Percentiles rank a stretch among this genome's conserved stretches.
Evolutionary conservation across 2,113 vertebrate genomes (phyloP).

Genomic region (Larimichthys crocea): DNA sequence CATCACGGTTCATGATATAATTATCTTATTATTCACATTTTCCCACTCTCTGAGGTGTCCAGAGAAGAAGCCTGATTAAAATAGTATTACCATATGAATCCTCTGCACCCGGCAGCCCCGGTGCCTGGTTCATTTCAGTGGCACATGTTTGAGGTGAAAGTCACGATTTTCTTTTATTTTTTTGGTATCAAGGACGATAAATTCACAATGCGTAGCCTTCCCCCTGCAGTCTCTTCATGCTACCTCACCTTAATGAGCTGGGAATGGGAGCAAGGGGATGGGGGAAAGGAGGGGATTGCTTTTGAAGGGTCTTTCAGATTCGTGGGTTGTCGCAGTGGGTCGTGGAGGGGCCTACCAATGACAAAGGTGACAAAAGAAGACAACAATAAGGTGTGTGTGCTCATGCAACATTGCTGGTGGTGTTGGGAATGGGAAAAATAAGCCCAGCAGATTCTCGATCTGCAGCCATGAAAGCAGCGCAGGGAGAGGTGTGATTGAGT

Average conservation of each 20-base stretch:
- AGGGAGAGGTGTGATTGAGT: slow-evolving; percentile 69
- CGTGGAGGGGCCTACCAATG: slow-evolving; percentile 57
- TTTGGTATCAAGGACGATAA: slow-evolving; percentile 70
- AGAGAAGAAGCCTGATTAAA: slow-evolving; percentile 52
- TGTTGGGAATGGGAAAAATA: slow-evolving; percentile 53
- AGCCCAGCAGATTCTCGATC: slow-evolving; percentile 30
- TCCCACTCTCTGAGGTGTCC: slow-evolving; percentile 39
- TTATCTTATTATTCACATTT: slow-evolving; percentile 64
- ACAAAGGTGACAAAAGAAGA: slow-evolving; percentile 61
- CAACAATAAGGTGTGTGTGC: slow-evolving; percentile 37
- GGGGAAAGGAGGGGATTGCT: slow-evolving; percentile 36
- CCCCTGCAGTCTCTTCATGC: slow-evolving; percentile 64
- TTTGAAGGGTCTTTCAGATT: slow-evolving; percentile 67
- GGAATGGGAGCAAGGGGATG: slow-evolving; percentile 23
- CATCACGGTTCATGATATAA: slow-evolving; percentile 32
- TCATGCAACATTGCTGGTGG: slow-evolving; percentile 24
- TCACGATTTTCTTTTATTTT: slow-evolving; percentile 52
- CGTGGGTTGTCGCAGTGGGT: slow-evolving; percentile 56
- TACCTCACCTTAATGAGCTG: slow-evolving; percentile 68
- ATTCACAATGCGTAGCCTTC: slow-evolving; percentile 71
- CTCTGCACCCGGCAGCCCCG: background rate
- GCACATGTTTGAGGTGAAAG: slow-evolving; percentile 64
- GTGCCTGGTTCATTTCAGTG: slow-evolving; percentile 20
- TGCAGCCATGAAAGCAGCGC: slow-evolving; percentile 39
- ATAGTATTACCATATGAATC: slow-evolving; percentile 65